Percentiles rank a stretch among this genome's conserved stretches.
Conservation (phyloP, 1,140 invertebrate species). For the Bombus sibiricus region DNA sequence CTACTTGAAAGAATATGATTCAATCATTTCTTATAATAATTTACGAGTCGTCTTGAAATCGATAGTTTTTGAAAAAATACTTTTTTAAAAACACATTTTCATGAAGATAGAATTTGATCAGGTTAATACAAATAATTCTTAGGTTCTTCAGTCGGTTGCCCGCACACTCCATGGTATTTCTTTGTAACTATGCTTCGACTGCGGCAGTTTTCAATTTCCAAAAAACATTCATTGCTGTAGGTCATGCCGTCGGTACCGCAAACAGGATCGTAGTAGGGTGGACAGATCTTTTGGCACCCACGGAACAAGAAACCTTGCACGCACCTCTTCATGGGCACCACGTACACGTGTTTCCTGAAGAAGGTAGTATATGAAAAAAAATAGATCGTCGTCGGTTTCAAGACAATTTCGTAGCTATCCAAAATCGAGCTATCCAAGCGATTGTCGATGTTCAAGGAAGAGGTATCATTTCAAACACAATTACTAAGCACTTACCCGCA, state of each 20-base stretch:
- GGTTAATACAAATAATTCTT: slow-evolving; percentile 88
- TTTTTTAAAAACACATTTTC: neutral
- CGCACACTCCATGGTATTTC: slow-evolving; percentile 87
- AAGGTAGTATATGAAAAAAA: slow-evolving; percentile 7
- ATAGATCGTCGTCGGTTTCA: neutral
- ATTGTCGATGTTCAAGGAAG: neutral
- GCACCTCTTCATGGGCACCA: slow-evolving; percentile 93
- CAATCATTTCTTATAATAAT: neutral
- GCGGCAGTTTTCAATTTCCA: slow-evolving; percentile 94
- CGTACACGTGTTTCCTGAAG: slow-evolving; percentile 92
- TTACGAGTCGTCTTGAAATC: slow-evolving; percentile 2
- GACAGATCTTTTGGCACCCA: slow-evolving; percentile 93
- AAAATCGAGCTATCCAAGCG: neutral
- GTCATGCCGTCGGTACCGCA: slow-evolving; percentile 95
- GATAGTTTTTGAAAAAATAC: slow-evolving; percentile 1
- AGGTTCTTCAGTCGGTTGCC: slow-evolving; percentile 86
- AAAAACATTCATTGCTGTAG: slow-evolving; percentile 96
- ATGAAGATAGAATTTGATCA: neutral
- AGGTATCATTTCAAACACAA: slow-evolving; percentile 34
- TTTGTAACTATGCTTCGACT: slow-evolving; percentile 87
- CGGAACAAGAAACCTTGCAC: slow-evolving; percentile 91
- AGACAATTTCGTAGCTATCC: neutral
- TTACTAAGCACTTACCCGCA: slow-evolving; percentile 87
- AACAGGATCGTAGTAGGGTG: slow-evolving; percentile 92
- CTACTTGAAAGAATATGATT: neutral